Evolutionary conservation across 2,113 vertebrate genomes (phyloP), one percentile per base, ranked within the genome.

Genomic region (Cephalophus harveyi): DNA sequence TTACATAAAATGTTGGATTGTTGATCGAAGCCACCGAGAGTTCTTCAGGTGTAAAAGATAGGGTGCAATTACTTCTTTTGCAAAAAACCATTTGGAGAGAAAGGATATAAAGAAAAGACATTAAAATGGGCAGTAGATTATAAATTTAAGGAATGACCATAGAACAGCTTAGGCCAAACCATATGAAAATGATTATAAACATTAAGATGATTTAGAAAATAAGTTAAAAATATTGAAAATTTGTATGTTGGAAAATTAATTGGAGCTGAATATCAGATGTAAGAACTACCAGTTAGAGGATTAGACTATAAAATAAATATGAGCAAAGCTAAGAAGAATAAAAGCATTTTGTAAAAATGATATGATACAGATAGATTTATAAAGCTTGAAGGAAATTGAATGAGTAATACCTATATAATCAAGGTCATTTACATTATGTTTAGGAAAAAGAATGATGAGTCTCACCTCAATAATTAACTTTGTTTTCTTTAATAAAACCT

Each of bases 371-470:
- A 40, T 86, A 17, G 46, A 40, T 52, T 74, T 64, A 55, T n/a
- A 52, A 92, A 79, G 23, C 27, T 78, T 86, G 82, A 67, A 54
- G 16, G 74, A 89, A 57, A 46, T 55, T 89, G 84, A 81, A 19
- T 91, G 62, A 93, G 11, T 90, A 91, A 96, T 64, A 59, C 57
- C 85, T 36, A 27, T 64, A 92, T 81, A 91, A 84, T 64, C 46
- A 87, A 43, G 17, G 17, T 94, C 57, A n/a, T 96, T 84, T 93
- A 40, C 15, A 36, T 93, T 82, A 76, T 86, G 52, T 48, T 95
- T 92, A 95, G 40, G 83, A 94, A 85, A 94, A 98, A 93, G 82
- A 95, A 94, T 93, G 82, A 92, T 97, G 52, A 59, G 90, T 84
- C 62, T 96, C 23, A 48, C 67, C 27, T 96, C 60, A 97, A 50